Evolutionary conservation across 2,888 invertebrate species (phyloP).

Genomic region (Nycteola revayana): DNA sequence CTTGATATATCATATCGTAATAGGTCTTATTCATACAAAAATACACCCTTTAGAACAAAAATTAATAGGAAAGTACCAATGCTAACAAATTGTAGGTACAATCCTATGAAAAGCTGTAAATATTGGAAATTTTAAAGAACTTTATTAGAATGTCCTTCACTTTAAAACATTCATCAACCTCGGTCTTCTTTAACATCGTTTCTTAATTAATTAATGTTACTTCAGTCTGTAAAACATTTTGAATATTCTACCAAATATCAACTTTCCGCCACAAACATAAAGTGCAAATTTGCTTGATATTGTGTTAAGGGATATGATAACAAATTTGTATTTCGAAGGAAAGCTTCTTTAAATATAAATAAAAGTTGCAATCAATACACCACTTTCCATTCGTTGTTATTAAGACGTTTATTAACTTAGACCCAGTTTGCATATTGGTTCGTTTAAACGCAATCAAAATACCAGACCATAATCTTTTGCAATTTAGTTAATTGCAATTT

Average conservation of each 20-base stretch:
- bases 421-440: too few species aligned
- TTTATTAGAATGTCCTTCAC: constrained; percentile 32
- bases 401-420: constrained; percentile 13
- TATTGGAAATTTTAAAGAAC: constrained; percentile 33
- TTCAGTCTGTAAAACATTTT: constrained; percentile 5
- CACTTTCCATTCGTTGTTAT: constrained; percentile 13
- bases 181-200: constrained; percentile 35
- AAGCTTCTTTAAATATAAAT: constrained; percentile 26
- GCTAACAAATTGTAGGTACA: constrained; percentile 32
- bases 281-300: constrained; percentile 7
- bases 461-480: too few species aligned
- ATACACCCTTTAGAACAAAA: too few species aligned
- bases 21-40: too few species aligned
- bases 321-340: constrained; percentile 14
- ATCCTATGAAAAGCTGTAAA: constrained; percentile 21
- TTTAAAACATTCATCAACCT: constrained; percentile 40
- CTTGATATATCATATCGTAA: too few species aligned
- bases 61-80: too few species aligned
- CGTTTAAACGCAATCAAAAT: too few species aligned
- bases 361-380: constrained; percentile 11
- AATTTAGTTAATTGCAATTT: too few species aligned
- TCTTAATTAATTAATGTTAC: constrained; percentile 43
- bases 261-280: not conserved
- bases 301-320: too few species aligned
- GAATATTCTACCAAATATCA: not conserved